These are phyloP conservation scores for Aleadryas rufinucha DNA, from an alignment of 2,113 vertebrate species.

Conservation along the genomic window DNA sequence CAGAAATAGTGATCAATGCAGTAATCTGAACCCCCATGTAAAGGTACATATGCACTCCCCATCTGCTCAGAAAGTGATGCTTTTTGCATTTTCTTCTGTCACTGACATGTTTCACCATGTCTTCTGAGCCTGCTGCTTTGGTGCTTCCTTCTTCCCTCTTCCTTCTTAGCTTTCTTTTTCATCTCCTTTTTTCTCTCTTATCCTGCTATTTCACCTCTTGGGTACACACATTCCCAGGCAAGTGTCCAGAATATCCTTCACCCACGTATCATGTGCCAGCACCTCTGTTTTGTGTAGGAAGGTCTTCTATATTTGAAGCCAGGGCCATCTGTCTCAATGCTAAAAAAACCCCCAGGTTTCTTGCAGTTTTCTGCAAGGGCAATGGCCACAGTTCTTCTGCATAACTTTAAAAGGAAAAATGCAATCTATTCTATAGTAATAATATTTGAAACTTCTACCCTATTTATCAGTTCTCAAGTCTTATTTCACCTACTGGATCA, in stretches of 20 bases:
- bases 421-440: not conserved
- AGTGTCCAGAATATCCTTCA: conserved; percentile 21
- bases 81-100: not conserved
- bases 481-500: not conserved
- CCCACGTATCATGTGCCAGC: conserved; percentile 35
- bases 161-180: not conserved
- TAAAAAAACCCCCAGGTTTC: not conserved
- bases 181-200: not conserved
- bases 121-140: not conserved
- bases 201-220: conserved; percentile 6
- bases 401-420: not conserved
- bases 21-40: not conserved
- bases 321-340: conserved; percentile 14
- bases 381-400: not conserved
- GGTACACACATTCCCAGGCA: not conserved
- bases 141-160: not conserved
- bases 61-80: not conserved
- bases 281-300: conserved; percentile 52
- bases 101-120: not conserved
- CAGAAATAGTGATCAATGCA: not conserved
- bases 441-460: not conserved
- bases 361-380: not conserved
- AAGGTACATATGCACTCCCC: not conserved
- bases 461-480: not conserved
- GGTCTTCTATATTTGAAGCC: conserved; percentile 35